Base-by-base conservation (phyloP, 35 echinoderm and acorn worm species). In the Apostichopus japonicus region DNA sequence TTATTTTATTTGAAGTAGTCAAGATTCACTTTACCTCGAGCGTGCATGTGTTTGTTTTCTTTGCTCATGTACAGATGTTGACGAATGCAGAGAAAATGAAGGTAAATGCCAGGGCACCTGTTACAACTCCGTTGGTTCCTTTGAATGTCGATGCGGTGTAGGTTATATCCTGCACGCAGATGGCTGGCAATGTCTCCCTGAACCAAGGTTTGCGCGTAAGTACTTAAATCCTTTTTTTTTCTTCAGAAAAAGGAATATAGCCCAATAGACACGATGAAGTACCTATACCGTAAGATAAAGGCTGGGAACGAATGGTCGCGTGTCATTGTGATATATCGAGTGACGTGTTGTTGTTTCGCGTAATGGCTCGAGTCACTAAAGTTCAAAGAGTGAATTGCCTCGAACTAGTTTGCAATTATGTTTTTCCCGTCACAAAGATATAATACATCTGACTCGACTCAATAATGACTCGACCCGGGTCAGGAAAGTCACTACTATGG, bases 131-230 rank as follows among this genome's bases (percentile, higher is more conserved):
- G 23, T 72, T 14, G 86, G 86, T 23, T 89, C 86, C 57, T 89
- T 72, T 23, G 23, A 89, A 53, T 89, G 86, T 72, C 59, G 67
- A 16, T 89, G 86, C 33, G 86, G 62, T 19, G 7, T 89, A 17
- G 86, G 86, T 6, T 89, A 51, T 54, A 73, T 89, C 23, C 59
- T 72, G 4, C 86, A 89, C 86, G 56, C 86, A 21, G 86, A 89
- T 17, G 86, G 86, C 5, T 73, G 59, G 86, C 86, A 72, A 25
- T 89, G 86, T 72, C 61, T 89, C 14, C 86, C 86, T 0, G 86
- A 89, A 54, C 86, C 86, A 33, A 59, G 86, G 56, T 72, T 72
- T 67, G 86, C 61, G 15, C 86, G 86, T 89, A 54, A 89, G 86
- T 89, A 59, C 53, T 55, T 57, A 57, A 57, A 58, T 44, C 33